Evolutionary conservation across 1,140 invertebrate genomes (phyloP), one percentile per base, ranked within the genome.

Genomic region (Thaumetopoea pityocampa): DNA sequence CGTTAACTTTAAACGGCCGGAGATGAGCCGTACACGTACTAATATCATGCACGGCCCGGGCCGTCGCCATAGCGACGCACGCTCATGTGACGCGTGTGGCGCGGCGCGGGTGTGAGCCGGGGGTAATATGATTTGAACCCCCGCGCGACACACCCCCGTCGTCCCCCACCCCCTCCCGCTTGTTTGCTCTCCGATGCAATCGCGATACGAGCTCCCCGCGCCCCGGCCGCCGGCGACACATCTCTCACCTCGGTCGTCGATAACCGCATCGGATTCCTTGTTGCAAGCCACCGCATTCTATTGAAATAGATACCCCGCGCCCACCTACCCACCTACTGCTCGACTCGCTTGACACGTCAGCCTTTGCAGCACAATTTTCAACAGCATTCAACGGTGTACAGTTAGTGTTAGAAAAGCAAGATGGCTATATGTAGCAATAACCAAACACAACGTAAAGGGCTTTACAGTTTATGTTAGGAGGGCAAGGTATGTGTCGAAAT

Each of bases 101-200:
- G 63, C 37, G 52, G 41, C 51, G 50, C 42, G 53, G 58, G 73
- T 67, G 67, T 69, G 70, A 65, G 58, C 55, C 45, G 67, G 70
- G 72, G 74, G 74, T 82, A 79, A 79, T 78, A 82, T 82, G 74
- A 79, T 79, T 79, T 79, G 72, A 77, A 65, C 73, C n/a, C n/a
- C n/a, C n/a, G n/a, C n/a, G n/a, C n/a, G n/a, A n/a, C n/a, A n/a
- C n/a, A 58, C 48, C 56, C 53, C 59, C 66, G 60, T 46, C 37
- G 56, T 67, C 42, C 57, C 71, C 65, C 67, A 64, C 67, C 67
- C 65, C 70, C 73, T 64, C 67, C 72, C 70, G 70, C 74, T 76
- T 82, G 74, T 82, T 79, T 82, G 74, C 74, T 79, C 78, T 79
- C 67, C 72, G 78, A 79, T 82, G 78, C 78, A 82, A 82, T 79